Base-by-base conservation (phyloP, 2,888 invertebrate species). In the Eustalomyia histrio region DNA sequence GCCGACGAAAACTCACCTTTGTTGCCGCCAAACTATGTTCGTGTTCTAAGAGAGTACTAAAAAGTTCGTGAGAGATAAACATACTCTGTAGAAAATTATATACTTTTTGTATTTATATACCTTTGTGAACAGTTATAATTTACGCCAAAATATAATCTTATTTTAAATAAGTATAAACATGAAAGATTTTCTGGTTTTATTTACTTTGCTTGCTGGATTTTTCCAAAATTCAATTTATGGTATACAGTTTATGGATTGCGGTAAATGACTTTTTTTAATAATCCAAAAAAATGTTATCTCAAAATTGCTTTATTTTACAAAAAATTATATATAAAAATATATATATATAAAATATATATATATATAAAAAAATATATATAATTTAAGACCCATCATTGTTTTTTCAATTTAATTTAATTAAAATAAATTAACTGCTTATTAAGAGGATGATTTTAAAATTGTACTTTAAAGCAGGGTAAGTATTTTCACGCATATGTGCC, bases 211-310 rank as follows among this genome's bases (percentile, higher is more conserved):
- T 47, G 78, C 86, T 9, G 83, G 68, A 57, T 79, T 86, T 68
- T 82, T 84, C 24, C 83, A 82, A 50, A 83, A 64, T 29, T 78
- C 81, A 47, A 79, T 84, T 43, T 67, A 85, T 61, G 87, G 86
- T 29, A 85, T 90, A 73, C 88, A 89, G 76, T 90, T 89, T 82
- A 86, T 82, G 43, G 90, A 90, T 84, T 90, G 90, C 78, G 90
- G 88, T 88, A 87, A 86, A 79, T 83, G 82, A 64, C 24, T 53
- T 33, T 29, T 24, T 18, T 18, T 24, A 55, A 55, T 10, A 17
- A 18, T 21, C 2, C 21, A 1, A 18, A 16, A 60, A 17, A 21
- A 21, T 21, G 21, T 21, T 21, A 21, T 21, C 21, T 21, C 21
- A n/a, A n/a, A 58, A 35, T 35, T 17, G 1, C 29, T 14, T 57